These are phyloP conservation scores for Elaphurus davidianus DNA, from an alignment of 2,113 vertebrate genomes.

Conservation along the genomic window DNA sequence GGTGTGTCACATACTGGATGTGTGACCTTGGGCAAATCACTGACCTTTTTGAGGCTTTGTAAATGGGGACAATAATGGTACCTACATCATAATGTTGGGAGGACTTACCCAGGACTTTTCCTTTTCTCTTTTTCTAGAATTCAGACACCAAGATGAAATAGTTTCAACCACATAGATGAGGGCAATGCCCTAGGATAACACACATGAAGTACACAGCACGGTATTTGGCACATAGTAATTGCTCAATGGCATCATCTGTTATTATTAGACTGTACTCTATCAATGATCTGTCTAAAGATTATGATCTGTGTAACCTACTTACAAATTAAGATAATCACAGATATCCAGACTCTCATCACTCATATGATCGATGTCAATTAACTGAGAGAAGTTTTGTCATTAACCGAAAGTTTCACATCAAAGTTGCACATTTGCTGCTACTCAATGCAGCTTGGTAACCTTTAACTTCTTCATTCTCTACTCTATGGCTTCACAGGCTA, in stretches of 20 bases:
- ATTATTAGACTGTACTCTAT: background rate
- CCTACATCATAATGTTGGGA: background rate
- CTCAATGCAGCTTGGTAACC: background rate
- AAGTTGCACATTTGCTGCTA: background rate
- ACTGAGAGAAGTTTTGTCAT: background rate
- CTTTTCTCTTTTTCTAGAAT: background rate
- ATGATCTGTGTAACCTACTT: background rate
- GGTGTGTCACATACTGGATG: background rate
- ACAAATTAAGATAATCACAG: background rate
- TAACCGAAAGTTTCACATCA: background rate
- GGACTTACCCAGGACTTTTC: background rate
- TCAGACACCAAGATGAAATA: background rate
- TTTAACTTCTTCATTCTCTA: background rate
- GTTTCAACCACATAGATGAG: background rate
- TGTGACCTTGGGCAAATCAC: background rate
- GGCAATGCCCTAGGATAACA: background rate
- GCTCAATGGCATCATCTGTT: background rate
- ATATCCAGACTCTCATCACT: background rate
- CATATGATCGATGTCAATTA: background rate
- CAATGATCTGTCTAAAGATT: background rate
- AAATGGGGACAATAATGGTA: background rate
- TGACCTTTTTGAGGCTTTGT: background rate
- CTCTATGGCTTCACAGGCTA: background rate
- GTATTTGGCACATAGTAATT: background rate
- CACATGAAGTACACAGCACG: fast-evolving